These are phyloP conservation scores for Albula glossodonta DNA, from an alignment of 2,113 vertebrate species.

Conservation along the genomic window DNA sequence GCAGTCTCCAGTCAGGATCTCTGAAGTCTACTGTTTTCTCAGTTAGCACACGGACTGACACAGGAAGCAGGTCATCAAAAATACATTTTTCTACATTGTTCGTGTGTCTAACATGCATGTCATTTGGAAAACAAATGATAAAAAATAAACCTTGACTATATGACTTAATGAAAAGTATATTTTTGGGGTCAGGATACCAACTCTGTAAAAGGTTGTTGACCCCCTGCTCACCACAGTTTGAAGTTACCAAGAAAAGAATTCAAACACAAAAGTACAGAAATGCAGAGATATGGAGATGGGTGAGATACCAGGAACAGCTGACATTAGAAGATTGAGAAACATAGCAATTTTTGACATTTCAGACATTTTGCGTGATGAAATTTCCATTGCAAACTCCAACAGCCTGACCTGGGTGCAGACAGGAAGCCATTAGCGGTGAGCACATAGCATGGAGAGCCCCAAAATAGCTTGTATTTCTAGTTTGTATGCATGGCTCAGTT, in stretches of 20 bases:
- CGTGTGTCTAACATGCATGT: too few species aligned
- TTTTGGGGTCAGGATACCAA: too few species aligned
- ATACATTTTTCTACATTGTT: too few species aligned
- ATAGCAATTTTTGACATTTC: not conserved
- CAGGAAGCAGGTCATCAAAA: not conserved
- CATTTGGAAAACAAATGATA: too few species aligned
- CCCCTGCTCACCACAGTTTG: too few species aligned
- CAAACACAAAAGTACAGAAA: not conserved
- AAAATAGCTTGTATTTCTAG: slow-evolving; percentile 68
- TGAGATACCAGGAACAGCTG: not conserved
- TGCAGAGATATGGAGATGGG: not conserved
- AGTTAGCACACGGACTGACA: not conserved
- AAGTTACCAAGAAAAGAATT: too few species aligned
- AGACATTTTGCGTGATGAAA: not conserved
- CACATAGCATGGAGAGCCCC: slow-evolving; percentile 64
- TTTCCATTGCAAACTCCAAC: not conserved
- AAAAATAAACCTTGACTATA: too few species aligned
- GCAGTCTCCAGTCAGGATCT: not conserved
- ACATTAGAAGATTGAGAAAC: not conserved
- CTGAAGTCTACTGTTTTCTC: not conserved
- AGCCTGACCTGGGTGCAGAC: slow-evolving; percentile 53
- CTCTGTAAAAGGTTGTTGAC: too few species aligned
- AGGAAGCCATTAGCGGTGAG: slow-evolving; percentile 69
- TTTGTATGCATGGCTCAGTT: slow-evolving; percentile 59
- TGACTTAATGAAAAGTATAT: too few species aligned